Conservation (phyloP, 1,140 invertebrate genomes). For the Drosophila equinoxialis region DNA sequence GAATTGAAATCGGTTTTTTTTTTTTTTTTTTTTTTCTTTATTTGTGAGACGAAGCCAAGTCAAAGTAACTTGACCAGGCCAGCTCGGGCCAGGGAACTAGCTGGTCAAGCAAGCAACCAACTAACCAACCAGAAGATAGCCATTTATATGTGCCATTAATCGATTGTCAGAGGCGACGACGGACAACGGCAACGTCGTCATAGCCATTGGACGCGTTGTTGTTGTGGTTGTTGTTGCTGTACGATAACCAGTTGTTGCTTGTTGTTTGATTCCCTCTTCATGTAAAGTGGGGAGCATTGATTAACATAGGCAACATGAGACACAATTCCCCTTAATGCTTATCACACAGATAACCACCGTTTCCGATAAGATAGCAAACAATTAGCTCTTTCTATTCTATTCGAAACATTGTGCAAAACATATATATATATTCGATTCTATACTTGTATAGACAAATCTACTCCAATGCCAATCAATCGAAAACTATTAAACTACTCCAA, state of each 20-base stretch:
- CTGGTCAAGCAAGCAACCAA: slow-evolving; percentile 55
- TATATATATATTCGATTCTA: too few relatives aligned
- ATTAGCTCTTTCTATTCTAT: too few relatives aligned
- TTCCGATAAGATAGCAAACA: too few relatives aligned
- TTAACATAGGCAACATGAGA: background rate
- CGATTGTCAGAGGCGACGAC: slow-evolving; percentile 67
- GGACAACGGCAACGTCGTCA: slow-evolving; percentile 50
- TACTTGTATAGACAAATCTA: too few relatives aligned
- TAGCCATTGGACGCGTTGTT: slow-evolving; percentile 41
- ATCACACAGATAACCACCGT: background rate
- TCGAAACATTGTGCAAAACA: too few relatives aligned
- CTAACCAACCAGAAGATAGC: slow-evolving; percentile 75
- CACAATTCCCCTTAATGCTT: background rate
- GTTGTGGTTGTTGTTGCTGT: slow-evolving; percentile 23
- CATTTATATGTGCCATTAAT: slow-evolving; percentile 80
- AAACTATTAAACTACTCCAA: too few relatives aligned
- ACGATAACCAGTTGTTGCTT: slow-evolving; percentile 62
- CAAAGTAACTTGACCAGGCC: slow-evolving; percentile 38
- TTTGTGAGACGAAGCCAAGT: slow-evolving; percentile 11
- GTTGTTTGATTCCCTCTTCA: background rate
- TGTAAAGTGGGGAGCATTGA: slow-evolving; percentile 1
- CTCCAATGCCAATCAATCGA: too few relatives aligned
- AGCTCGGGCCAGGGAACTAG: slow-evolving; percentile 10
- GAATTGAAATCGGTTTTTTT: slow-evolving; percentile 50
- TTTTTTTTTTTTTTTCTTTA: slow-evolving; percentile 27